Conservation (phyloP, 2,113 vertebrate species). For the Leptosomus discolor region DNA sequence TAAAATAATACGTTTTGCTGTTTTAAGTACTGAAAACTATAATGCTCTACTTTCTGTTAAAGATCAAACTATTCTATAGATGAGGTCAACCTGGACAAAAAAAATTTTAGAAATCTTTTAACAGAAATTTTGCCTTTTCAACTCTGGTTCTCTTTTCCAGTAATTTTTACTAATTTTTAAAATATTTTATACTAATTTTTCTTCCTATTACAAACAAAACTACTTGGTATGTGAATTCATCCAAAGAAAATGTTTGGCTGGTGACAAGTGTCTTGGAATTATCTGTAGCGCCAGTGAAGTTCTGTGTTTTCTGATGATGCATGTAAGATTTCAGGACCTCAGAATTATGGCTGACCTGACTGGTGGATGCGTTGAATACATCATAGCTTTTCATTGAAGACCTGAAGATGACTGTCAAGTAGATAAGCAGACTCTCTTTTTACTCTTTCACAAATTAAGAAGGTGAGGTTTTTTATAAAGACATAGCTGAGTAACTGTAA, state of each 20-base stretch:
- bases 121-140: not conserved
- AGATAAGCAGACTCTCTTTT: not conserved
- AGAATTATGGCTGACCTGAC: not conserved
- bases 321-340: not conserved
- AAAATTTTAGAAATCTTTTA: not conserved
- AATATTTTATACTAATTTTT: not conserved
- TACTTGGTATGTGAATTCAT: not conserved
- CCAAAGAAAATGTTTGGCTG: not conserved
- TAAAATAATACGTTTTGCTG: not conserved
- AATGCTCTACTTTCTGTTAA: not conserved
- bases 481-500: not conserved
- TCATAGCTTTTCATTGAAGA: not conserved
- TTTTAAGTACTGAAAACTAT: not conserved
- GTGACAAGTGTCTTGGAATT: not conserved
- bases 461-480: not conserved
- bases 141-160: not conserved
- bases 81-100: not conserved
- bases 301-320: not conserved
- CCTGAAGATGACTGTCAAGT: not conserved
- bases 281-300: not conserved
- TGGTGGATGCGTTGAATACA: not conserved
- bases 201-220: not conserved
- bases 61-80: not conserved
- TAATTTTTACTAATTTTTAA: not conserved
- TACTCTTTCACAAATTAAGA: not conserved